Conservation (phyloP, 2,113 vertebrate genomes). For the Dromaius novaehollandiae region DNA sequence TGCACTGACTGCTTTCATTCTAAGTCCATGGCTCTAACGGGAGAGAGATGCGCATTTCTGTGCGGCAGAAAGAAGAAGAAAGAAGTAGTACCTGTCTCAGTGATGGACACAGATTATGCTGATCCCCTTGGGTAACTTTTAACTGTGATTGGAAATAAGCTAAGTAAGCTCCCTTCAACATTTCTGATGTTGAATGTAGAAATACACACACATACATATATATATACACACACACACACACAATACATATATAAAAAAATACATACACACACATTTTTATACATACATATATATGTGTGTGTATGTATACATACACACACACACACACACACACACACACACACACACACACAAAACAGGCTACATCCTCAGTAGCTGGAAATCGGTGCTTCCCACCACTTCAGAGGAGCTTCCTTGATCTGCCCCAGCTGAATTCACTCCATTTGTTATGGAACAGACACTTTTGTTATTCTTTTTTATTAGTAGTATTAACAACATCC, state of each 20-base stretch:
- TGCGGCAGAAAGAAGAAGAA: neutral
- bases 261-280: too few species aligned
- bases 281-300: too few species aligned
- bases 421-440: neutral
- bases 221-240: neutral
- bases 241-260: neutral
- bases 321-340: neutral
- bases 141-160: neutral
- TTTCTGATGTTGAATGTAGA: neutral
- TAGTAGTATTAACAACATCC: neutral
- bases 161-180: neutral
- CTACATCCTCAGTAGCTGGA: neutral
- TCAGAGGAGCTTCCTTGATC: neutral
- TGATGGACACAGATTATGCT: neutral
- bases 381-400: neutral
- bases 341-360: neutral
- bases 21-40: neutral
- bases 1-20: neutral
- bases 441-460: neutral
- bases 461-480: neutral
- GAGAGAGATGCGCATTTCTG: neutral
- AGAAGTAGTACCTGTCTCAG: neutral
- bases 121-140: neutral
- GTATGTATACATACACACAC: too few species aligned
- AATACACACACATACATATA: neutral